phyloP scores from a whole-genome alignment of 2,113 vertebrate genomes.

The Podarcis cretensis region DNA sequence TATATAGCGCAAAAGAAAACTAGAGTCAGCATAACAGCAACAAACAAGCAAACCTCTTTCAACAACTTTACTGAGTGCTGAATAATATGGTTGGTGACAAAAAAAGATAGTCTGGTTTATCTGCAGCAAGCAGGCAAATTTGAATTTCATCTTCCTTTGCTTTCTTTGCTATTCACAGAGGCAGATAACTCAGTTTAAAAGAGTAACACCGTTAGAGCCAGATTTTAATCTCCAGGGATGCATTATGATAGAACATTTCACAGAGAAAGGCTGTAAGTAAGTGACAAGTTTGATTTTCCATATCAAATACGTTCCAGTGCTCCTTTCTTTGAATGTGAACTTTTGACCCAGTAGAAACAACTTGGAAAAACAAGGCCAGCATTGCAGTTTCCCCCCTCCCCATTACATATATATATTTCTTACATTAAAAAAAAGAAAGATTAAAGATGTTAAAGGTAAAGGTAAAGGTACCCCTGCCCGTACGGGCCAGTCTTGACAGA shows the following conservation, averaged over 20 bases:
- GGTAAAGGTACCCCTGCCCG: too few relatives aligned
- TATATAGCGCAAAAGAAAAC: conserved; percentile 3
- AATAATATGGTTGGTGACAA: conserved; percentile 27
- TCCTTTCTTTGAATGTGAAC: background rate
- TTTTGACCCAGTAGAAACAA: background rate
- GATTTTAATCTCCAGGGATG: conserved; percentile 28
- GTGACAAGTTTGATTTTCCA: background rate
- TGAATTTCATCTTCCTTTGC: conserved; percentile 1
- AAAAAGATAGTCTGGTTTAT: conserved; percentile 22
- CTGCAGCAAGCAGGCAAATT: conserved; percentile 35
- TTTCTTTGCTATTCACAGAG: background rate
- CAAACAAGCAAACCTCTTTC: conserved; percentile 36
- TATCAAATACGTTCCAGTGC: accelerated
- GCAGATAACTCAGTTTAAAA: conserved; percentile 33
- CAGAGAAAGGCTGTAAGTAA: accelerated
- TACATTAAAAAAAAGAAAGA: background rate
- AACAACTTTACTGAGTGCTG: conserved; percentile 39
- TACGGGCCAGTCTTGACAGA: too few relatives aligned
- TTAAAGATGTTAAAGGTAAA: background rate
- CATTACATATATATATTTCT: background rate
- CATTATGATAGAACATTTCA: background rate
- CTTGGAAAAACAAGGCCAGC: background rate
- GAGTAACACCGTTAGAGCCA: background rate
- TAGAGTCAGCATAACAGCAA: conserved; percentile 28
- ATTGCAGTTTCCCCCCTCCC: background rate